Conservation (phyloP, 2,113 vertebrate species). For the Paracanthobrama guichenoti region DNA sequence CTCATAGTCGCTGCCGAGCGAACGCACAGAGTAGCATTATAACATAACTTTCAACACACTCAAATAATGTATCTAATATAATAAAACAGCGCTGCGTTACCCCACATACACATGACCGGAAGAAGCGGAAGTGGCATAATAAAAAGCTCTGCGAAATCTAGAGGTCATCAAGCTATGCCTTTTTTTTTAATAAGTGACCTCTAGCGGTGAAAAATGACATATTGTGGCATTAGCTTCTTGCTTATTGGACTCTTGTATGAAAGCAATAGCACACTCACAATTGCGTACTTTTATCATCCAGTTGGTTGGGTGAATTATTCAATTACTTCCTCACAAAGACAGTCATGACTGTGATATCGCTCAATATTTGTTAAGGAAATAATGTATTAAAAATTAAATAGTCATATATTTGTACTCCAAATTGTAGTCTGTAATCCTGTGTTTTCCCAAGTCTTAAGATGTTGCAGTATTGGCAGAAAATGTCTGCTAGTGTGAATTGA, state of each 20-base stretch:
- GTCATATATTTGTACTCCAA: background rate
- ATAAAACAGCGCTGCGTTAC: too few relatives aligned
- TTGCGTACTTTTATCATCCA: background rate
- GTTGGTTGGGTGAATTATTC: background rate
- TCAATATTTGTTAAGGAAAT: background rate
- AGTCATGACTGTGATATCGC: background rate
- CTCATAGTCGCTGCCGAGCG: too few relatives aligned
- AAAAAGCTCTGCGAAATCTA: too few relatives aligned
- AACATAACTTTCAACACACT: too few relatives aligned
- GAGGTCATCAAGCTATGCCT: too few relatives aligned
- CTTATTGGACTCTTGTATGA: background rate
- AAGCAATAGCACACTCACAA: background rate
- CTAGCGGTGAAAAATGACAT: too few relatives aligned
- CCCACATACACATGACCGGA: too few relatives aligned
- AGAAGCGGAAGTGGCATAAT: too few relatives aligned
- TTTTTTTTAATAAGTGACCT: too few relatives aligned
- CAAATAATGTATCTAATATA: too few relatives aligned
- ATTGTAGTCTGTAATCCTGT: slow-evolving; percentile 5
- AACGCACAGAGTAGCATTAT: too few relatives aligned
- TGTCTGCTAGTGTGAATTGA: slow-evolving; percentile 53
- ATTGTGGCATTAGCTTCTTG: background rate
- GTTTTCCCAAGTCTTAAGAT: slow-evolving; percentile 18
- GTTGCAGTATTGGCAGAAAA: slow-evolving; percentile 41
- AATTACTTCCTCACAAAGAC: background rate
- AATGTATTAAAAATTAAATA: background rate